phyloP scores from a whole-genome alignment of 1,140 invertebrate genomes.

The Pinna nobilis region DNA sequence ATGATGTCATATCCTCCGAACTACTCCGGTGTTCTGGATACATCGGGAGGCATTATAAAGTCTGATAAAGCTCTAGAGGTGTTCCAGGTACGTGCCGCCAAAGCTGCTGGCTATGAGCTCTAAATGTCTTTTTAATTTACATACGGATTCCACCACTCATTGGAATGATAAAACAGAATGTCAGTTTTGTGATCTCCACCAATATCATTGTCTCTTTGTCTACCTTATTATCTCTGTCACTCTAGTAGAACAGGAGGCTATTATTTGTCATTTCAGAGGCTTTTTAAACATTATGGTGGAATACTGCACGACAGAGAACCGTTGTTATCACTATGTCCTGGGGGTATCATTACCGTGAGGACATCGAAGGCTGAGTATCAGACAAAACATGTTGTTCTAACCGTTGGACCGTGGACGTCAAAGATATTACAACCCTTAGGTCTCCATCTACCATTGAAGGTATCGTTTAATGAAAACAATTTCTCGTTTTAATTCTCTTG shows the following conservation, averaged over 20 bases:
- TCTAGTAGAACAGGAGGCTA: background rate
- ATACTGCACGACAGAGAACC: slow-evolving; percentile 57
- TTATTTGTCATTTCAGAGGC: slow-evolving; percentile 37
- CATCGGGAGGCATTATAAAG: slow-evolving; percentile 63
- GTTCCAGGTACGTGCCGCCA: slow-evolving; percentile 60
- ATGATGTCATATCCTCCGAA: slow-evolving; percentile 51
- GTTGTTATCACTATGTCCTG: slow-evolving; percentile 57
- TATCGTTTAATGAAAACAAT: slow-evolving; percentile 19
- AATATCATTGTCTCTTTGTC: too few relatives aligned
- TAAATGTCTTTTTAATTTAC: too few relatives aligned
- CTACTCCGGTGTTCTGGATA: slow-evolving; percentile 55
- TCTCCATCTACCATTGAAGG: slow-evolving; percentile 62
- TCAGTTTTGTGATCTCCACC: too few relatives aligned
- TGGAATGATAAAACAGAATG: too few relatives aligned
- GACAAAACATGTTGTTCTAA: slow-evolving; percentile 57
- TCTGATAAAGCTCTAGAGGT: slow-evolving; percentile 65
- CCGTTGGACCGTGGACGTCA: slow-evolving; percentile 65
- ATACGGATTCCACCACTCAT: too few relatives aligned
- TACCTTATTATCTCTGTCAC: too few relatives aligned
- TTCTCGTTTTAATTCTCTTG: background rate
- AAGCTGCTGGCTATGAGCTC: too few relatives aligned
- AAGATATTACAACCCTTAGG: slow-evolving; percentile 57
- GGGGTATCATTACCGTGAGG: slow-evolving; percentile 53
- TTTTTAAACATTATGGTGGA: slow-evolving; percentile 64
- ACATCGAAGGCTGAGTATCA: slow-evolving; percentile 56